phyloP scores from a whole-genome alignment of 2,113 vertebrate genomes.

The Pangasianodon hypophthalmus region DNA sequence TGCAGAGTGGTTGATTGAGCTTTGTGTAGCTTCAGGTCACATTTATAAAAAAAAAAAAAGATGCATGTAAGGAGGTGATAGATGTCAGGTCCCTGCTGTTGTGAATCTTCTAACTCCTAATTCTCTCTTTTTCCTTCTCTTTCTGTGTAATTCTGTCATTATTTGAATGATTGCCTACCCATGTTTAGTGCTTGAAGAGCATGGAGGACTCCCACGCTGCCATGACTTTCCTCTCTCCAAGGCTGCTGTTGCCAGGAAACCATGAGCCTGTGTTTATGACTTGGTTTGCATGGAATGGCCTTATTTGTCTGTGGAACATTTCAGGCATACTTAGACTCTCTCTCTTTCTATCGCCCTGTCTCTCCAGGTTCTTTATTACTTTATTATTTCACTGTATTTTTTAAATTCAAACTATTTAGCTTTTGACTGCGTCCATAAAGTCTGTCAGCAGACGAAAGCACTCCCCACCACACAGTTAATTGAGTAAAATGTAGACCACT shows the following conservation, averaged over 20 bases:
- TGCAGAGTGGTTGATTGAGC: not conserved
- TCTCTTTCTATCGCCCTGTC: not conserved
- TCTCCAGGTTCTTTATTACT: not conserved
- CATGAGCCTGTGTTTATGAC: slow-evolving; percentile 46
- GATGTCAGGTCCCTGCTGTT: not conserved
- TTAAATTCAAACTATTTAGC: not conserved
- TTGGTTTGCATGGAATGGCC: slow-evolving; percentile 33
- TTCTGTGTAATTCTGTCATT: slow-evolving; percentile 44
- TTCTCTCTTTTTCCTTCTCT: not conserved
- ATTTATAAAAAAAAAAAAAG: not conserved
- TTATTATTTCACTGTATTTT: no score
- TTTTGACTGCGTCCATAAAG: not conserved
- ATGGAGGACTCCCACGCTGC: slow-evolving; percentile 39
- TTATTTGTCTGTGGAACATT: slow-evolving; percentile 59
- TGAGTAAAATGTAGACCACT: not conserved
- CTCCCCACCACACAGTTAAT: not conserved
- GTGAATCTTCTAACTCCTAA: not conserved
- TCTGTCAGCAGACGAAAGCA: not conserved
- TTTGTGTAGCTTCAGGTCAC: not conserved
- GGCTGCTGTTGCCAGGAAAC: slow-evolving; percentile 37
- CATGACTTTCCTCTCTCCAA: slow-evolving; percentile 17
- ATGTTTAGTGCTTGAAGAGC: slow-evolving; percentile 41
- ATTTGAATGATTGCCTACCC: slow-evolving; percentile 50
- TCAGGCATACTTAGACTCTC: slow-evolving; percentile 9
- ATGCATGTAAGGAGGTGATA: not conserved